A percentile compares a stretch with the other conserved stretches of the same genome.
phyloP scores from a whole-genome alignment of 2,888 invertebrate species.

The Melinaea marsaeus region DNA sequence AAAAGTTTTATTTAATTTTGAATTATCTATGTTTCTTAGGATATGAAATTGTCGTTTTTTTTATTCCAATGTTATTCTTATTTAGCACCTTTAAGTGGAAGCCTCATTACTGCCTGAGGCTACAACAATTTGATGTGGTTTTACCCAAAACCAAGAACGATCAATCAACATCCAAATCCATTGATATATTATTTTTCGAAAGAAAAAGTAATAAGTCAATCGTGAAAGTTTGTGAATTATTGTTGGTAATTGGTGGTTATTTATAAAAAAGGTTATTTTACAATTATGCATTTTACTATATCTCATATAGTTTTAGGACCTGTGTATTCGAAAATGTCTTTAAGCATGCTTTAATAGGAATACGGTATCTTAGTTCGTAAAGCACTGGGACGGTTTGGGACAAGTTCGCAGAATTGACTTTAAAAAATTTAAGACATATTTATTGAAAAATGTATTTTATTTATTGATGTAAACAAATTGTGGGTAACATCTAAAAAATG shows the following conservation, averaged over 20 bases:
- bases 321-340: too few species aligned
- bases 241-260: constrained; percentile 53
- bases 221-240: constrained; percentile 50
- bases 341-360: too few species aligned
- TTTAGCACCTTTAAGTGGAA: neutral
- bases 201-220: constrained; percentile 38
- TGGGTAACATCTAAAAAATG: constrained; percentile 39
- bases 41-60: neutral
- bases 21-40: neutral
- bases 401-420: too few species aligned
- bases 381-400: too few species aligned
- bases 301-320: too few species aligned
- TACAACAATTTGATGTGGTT: constrained; percentile 2
- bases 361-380: too few species aligned
- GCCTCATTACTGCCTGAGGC: neutral
- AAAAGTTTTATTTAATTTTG: neutral
- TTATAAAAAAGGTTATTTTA: constrained; percentile 23
- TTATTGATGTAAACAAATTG: constrained; percentile 31
- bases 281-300: too few species aligned
- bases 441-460: neutral
- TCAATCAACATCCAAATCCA: neutral
- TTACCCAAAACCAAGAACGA: constrained; percentile 4
- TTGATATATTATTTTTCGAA: neutral
- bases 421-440: too few species aligned
- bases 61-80: neutral